Conservation (phyloP, 1,140 invertebrate species). For the Glomeris maerens region DNA sequence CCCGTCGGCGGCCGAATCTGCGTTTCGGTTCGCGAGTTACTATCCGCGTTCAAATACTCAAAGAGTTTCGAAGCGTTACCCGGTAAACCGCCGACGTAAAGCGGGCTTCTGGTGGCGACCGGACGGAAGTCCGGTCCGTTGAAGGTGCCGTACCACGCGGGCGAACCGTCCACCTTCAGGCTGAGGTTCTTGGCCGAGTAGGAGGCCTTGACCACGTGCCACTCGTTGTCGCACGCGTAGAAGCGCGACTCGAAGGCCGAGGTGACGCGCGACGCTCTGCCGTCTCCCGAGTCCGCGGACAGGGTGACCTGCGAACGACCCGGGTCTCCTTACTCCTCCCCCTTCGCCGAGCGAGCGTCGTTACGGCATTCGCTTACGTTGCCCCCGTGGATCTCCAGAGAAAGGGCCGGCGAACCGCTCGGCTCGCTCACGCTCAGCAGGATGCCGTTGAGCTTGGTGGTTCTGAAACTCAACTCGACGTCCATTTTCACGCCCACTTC, state of each 20-base stretch:
- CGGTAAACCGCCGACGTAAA: slow-evolving; percentile 73
- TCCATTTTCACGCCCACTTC: slow-evolving; percentile 50
- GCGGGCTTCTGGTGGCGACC: slow-evolving; percentile 40
- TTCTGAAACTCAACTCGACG: slow-evolving; percentile 66
- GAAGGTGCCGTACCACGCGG: slow-evolving; percentile 28
- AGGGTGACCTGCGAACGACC: slow-evolving; percentile 44
- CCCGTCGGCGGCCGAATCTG: slow-evolving; percentile 24
- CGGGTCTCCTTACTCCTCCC: too few species aligned
- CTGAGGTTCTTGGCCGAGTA: slow-evolving; percentile 45
- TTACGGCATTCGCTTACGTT: slow-evolving; percentile 39
- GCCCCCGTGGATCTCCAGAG: slow-evolving; percentile 59
- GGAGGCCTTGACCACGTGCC: slow-evolving; percentile 64
- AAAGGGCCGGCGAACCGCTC: slow-evolving; percentile 47
- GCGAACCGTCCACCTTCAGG: slow-evolving; percentile 53
- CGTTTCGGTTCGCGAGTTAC: not conserved
- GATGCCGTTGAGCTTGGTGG: slow-evolving; percentile 61
- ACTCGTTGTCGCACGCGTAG: slow-evolving; percentile 64
- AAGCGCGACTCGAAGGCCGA: slow-evolving; percentile 44
- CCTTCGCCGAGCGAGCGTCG: too few species aligned
- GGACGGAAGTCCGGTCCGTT: slow-evolving; percentile 33
- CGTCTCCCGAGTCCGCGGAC: slow-evolving; percentile 49
- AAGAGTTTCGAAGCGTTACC: slow-evolving; percentile 37
- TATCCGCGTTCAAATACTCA: not conserved
- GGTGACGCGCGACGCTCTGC: slow-evolving; percentile 41
- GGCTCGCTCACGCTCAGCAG: slow-evolving; percentile 54